Base-by-base conservation (phyloP, 1,140 invertebrate species). In the Danaus plexippus region DNA sequence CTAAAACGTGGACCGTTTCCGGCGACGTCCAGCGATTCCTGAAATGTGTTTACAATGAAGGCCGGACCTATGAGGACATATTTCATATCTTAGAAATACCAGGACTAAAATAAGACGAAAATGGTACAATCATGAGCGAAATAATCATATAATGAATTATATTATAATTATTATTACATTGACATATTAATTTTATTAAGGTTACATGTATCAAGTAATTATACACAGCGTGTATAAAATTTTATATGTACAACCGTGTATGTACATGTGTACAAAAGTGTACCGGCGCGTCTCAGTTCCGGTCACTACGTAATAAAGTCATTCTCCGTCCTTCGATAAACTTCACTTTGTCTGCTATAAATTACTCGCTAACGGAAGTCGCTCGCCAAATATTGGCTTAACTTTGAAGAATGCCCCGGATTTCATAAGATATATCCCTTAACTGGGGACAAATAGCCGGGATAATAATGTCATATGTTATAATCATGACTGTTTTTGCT, bases 251-350 rank as follows among this genome's bases (percentile, higher is more conserved):
- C 22, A 32, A 32, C 7, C 22, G 22, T 32, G 22, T 32, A 32
- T 32, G 5, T 55, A 67, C 57, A 72, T 78, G 43, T 68, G 60
- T 47, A 6, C 43, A 11, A 47, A 55, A 68, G 46, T 54, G 66
- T 77, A 66, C 60, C 44, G 55, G 50, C 56, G 59, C 54, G 56
- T 64, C 66, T 67, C 57, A 64, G 68, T 73, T 86, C 83, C 83
- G 83, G 83, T 84, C 80, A 83, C 69, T 84, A 77, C 77, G 76
- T 86, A 86, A 86, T 86, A 86, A 84, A 84, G 79, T 86, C 83
- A 83, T 84, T 83, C 76, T 67, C 77, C 67, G 76, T 79, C 76
- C 82, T 82, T 80, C 80, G 83, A 86, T 84, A 85, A 84, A 86
- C 74, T 86, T 76, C 70, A 80, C 67, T 82, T 78, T 80, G 75